Conservation (phyloP, 2,113 vertebrate species). For the Leptobrachium leishanense region DNA sequence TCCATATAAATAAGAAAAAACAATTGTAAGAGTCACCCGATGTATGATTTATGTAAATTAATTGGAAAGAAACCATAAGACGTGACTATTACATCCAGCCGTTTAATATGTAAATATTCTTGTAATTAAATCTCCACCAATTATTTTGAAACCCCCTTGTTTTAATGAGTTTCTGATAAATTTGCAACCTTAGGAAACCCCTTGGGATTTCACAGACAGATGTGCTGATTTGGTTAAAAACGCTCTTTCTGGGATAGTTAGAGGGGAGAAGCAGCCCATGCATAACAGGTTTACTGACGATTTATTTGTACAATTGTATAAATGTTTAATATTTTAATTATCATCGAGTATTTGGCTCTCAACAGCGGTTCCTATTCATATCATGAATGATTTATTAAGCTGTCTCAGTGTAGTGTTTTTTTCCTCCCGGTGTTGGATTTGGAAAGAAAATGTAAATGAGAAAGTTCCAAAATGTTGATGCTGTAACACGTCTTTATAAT, state of each 20-base stretch:
- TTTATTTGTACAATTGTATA: slow-evolving; percentile 60
- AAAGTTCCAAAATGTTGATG: slow-evolving; percentile 61
- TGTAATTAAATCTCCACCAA: no score
- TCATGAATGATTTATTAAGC: slow-evolving; percentile 68
- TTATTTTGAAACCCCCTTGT: no score
- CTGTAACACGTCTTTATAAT: slow-evolving; percentile 61
- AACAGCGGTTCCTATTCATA: slow-evolving; percentile 64
- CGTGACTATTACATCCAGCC: no score
- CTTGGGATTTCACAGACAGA: neutral
- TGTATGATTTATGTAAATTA: no score
- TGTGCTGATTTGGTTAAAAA: neutral
- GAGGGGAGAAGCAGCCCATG: neutral
- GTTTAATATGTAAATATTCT: no score
- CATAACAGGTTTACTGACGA: neutral
- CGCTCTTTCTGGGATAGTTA: neutral
- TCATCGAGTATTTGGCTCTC: slow-evolving; percentile 43
- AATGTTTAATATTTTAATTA: slow-evolving; percentile 52
- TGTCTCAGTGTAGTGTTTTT: slow-evolving; percentile 63
- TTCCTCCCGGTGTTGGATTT: slow-evolving; percentile 61
- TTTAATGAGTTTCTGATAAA: neutral
- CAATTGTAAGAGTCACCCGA: no score
- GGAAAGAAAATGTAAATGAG: slow-evolving; percentile 62
- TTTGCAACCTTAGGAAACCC: neutral
- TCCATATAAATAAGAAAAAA: no score
- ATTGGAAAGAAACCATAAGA: no score